A percentile compares a stretch with the other conserved stretches of the same genome.
Evolutionary conservation across 2,797 vertebrate genomes (phyloP).

Genomic region (Danio kyathit): DNA sequence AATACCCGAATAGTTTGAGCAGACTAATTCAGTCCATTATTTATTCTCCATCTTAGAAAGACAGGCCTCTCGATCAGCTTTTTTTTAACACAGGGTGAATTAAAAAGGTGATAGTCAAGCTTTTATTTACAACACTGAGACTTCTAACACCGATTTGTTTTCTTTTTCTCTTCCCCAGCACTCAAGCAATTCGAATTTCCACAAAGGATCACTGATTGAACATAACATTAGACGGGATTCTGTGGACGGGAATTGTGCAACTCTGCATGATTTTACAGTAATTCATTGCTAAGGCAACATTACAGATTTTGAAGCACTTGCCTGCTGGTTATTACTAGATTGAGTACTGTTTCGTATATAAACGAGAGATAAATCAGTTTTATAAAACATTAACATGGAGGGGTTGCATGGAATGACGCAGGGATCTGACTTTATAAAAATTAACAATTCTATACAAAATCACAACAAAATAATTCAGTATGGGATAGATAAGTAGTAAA

Average conservation of each 20-base stretch:
- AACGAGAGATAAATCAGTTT: conserved; percentile 86
- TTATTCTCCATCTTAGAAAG: conserved; percentile 72
- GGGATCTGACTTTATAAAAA: conserved; percentile 91
- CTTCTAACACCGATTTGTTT: conserved; percentile 55
- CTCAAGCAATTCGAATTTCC: conserved; percentile 44
- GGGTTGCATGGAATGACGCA: conserved; percentile 89
- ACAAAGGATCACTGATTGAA: conserved; percentile 65
- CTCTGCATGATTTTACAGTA: conserved; percentile 81
- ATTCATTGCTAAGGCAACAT: conserved; percentile 89
- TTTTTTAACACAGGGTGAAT: conserved; percentile 82
- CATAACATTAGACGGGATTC: conserved; percentile 71
- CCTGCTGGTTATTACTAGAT: conserved; percentile 85
- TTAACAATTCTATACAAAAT: conserved; percentile 93
- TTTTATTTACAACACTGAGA: conserved; percentile 64
- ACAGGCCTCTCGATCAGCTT: conserved; percentile 66
- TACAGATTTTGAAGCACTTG: conserved; percentile 86
- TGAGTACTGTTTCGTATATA: conserved; percentile 79
- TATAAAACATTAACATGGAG: conserved; percentile 87
- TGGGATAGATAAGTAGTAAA: conserved; percentile 91
- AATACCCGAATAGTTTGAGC: conserved; percentile 84
- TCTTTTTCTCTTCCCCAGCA: neutral
- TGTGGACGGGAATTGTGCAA: conserved; percentile 80
- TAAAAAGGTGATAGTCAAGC: conserved; percentile 87
- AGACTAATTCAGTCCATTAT: conserved; percentile 81
- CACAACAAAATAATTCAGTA: conserved; percentile 92